These are phyloP conservation scores for Myotis pilosus DNA, from an alignment of 2,797 vertebrate species.

Conservation along the genomic window DNA sequence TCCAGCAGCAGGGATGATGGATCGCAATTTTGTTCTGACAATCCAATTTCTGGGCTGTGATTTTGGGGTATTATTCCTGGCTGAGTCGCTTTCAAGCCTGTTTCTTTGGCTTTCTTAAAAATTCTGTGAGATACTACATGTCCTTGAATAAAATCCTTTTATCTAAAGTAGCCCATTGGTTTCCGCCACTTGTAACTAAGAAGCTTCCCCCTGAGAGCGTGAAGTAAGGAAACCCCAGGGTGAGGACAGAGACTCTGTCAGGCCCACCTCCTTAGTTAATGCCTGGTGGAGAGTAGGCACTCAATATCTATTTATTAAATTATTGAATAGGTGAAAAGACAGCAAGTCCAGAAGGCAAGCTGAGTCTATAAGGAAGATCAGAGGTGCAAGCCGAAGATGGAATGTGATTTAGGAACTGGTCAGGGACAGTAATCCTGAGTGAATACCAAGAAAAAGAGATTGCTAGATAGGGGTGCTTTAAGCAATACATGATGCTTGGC, in stretches of 20 bases:
- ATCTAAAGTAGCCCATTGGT: neutral
- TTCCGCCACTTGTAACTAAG: neutral
- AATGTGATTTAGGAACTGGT: neutral
- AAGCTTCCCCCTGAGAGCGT: neutral
- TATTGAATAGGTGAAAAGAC: neutral
- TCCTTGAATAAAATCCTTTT: neutral
- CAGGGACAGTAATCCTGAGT: neutral
- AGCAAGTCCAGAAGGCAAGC: neutral
- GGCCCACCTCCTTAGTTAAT: neutral
- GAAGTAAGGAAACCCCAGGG: neutral
- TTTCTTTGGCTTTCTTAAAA: neutral
- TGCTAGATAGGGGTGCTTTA: neutral
- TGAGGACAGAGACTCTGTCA: neutral
- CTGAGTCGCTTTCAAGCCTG: neutral
- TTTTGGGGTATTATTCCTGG: neutral
- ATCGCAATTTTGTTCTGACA: neutral
- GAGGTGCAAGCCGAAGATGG: neutral
- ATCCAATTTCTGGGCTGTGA: neutral
- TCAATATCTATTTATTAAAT: neutral
- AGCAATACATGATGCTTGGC: no score
- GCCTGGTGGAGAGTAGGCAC: neutral
- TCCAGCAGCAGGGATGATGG: neutral
- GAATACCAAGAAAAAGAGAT: neutral
- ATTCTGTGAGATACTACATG: neutral
- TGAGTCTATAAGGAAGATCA: neutral